Percentiles rank a stretch among this genome's conserved stretches.
Evolutionary conservation across 2,113 vertebrate genomes (phyloP).

Genomic region (Caranx ignobilis): DNA sequence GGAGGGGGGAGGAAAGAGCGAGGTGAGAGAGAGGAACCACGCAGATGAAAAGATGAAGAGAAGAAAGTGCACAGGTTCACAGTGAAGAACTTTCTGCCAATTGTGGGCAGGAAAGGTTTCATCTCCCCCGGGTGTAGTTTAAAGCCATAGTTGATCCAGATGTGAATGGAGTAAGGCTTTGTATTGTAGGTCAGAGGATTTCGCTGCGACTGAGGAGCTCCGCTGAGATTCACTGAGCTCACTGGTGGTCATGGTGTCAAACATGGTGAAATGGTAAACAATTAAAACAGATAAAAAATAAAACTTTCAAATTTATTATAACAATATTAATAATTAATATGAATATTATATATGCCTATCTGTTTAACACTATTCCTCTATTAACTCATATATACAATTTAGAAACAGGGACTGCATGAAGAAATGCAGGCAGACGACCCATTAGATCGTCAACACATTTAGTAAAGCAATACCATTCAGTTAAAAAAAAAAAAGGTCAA

Average conservation of each 20-base stretch:
- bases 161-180: not conserved
- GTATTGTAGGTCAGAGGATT: not conserved
- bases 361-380: no score
- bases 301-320: no score
- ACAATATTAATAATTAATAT: no score
- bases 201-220: not conserved
- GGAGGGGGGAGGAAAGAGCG: slow-evolving; percentile 22
- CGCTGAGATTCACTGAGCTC: not conserved
- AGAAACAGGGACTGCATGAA: not conserved
- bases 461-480: not conserved
- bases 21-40: slow-evolving; percentile 24
- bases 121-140: not conserved
- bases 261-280: not conserved
- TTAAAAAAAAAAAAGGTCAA: not conserved
- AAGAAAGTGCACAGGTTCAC: slow-evolving; percentile 48
- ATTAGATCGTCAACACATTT: not conserved
- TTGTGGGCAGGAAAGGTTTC: not conserved
- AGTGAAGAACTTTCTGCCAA: slow-evolving; percentile 44
- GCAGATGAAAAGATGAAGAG: slow-evolving; percentile 53
- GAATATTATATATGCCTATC: no score
- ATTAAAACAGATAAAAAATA: no score
- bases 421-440: not conserved
- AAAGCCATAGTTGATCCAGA: not conserved
- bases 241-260: not conserved
- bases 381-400: no score